phyloP scores from a whole-genome alignment of 2,113 vertebrate genomes.

The Lota lota region DNA sequence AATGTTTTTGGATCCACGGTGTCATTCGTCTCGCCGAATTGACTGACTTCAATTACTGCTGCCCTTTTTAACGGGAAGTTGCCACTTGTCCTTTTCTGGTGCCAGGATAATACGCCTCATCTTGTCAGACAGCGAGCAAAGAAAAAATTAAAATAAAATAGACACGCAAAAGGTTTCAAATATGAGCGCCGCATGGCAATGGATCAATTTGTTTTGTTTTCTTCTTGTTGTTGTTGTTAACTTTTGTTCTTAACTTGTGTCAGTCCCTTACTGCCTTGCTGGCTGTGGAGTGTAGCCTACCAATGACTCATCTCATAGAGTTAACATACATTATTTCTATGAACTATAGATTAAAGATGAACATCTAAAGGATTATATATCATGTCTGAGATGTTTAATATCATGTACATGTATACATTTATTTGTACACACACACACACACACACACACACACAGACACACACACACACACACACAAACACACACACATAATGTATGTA shows the following conservation, averaged over 20 bases:
- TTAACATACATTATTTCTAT: too few species aligned
- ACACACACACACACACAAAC: too few species aligned
- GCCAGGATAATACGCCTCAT: not conserved
- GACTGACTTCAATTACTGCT: conserved; percentile 55
- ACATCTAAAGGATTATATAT: too few species aligned
- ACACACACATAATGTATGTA: not conserved
- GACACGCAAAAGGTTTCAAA: not conserved
- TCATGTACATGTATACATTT: too few species aligned
- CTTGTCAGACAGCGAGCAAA: not conserved
- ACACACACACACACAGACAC: too few species aligned
- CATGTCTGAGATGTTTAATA: too few species aligned
- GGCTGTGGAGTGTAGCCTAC: too few species aligned
- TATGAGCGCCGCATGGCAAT: not conserved
- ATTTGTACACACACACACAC: too few species aligned
- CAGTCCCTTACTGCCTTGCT: too few species aligned
- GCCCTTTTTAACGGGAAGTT: conserved; percentile 54
- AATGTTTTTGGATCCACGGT: conserved; percentile 20
- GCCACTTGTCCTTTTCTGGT: conserved; percentile 50
- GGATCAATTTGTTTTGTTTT: not conserved
- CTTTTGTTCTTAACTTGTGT: not conserved
- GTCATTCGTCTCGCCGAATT: conserved; percentile 57
- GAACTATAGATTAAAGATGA: too few species aligned
- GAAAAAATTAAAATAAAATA: not conserved
- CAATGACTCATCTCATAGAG: too few species aligned
- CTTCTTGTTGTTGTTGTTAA: not conserved